Evolutionary conservation across 2,888 invertebrate species (phyloP), one percentile per base, ranked within the genome.

Genomic region (Carcina quercana): DNA sequence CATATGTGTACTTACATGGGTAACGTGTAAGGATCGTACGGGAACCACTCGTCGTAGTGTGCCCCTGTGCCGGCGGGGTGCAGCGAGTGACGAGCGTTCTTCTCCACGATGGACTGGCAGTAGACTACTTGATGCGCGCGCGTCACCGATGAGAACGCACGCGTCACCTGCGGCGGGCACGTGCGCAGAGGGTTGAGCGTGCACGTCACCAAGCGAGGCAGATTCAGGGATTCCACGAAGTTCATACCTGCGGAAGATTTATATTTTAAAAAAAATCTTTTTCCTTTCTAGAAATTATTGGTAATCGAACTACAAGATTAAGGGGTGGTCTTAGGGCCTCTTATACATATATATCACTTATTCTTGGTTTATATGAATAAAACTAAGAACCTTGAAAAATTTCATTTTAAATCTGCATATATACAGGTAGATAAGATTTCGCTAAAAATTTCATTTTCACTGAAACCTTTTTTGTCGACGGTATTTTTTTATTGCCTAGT

Each of bases 61-160:
- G 66, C 58, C n/a, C 66, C 68, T 2, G 67, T 39, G 46, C 71
- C 5, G 41, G 75, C 31, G n/a, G n/a, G n/a, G 55, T 76, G 79
- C 8, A 87, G 53, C 20, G 85, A 82, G 21, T 78, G 69, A 2
- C 94, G 82, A 0, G 87, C 70, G 73, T 97, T 97, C 50, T 91
- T 89, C 66, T 97, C 96, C 21, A 97, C 89, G 27, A 97, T 88
- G 0, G 95, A 88, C 64, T 95, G 94, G 70, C 97, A 97, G 73
- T 97, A 97, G 0, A 93, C 95, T 31, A 98, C 84, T 60, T 97
- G 97, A 65, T 96, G 93, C 6, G 90, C 87, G 29, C 93, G 87
- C 0, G 94, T 92, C 1, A 95, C 88, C 0, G 91, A 89, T 0
- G 95, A 91, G 70, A 96, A 96, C 12, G 91, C 91, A 40, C 91